Evolutionary conservation across 2,113 vertebrate species (phyloP), one percentile per base, ranked within the genome.

Genomic region (Mobula hypostoma): DNA sequence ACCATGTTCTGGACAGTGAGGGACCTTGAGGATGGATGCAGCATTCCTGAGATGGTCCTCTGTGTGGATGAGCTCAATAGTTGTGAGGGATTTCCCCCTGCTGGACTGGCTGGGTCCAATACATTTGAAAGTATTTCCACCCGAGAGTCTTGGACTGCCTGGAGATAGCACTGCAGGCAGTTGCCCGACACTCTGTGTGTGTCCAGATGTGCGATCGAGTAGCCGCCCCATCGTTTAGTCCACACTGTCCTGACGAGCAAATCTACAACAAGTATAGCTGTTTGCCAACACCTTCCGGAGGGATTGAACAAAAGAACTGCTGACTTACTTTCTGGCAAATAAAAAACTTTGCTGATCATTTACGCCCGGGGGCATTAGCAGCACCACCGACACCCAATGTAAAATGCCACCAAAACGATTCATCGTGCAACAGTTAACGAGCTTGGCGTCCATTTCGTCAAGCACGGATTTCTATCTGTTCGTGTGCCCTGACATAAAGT

Each of bases 391-490:
- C 85, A 87, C 27, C 11, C 27, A 66, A 29, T 88, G 58, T 14
- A 88, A 88, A 88, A 88, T n/a, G 85, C 12, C 85, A 66, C 66
- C 7, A 32, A 63, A 88, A 88, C 66, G 63, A 88, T 88, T 88
- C 58, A 63, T n/a, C 27, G 36, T 29, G 63, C 66, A 88, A 63
- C 63, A 87, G 66, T 88, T 63, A 63, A 85, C 27, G 82, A 85
- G 82, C 48, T 85, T 29, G 82, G 82, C 58, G 82, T 58, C 56
- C 21, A 56, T 85, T 85, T 56, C 58, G 48, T 66, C 29, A 61
- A 66, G 85, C 58, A 66, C 66, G 27, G 27, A 88, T 88, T 27
- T 87, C 1, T 66, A 88, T 88, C 85, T 66, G 58, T 66, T 88
- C n/a, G 24, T 61, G 56, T 27, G n/a, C 17, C 32, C 27, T 88